Evolutionary conservation across 2,113 vertebrate genomes (phyloP).

Genomic region (Ceyx cyanopectus): DNA sequence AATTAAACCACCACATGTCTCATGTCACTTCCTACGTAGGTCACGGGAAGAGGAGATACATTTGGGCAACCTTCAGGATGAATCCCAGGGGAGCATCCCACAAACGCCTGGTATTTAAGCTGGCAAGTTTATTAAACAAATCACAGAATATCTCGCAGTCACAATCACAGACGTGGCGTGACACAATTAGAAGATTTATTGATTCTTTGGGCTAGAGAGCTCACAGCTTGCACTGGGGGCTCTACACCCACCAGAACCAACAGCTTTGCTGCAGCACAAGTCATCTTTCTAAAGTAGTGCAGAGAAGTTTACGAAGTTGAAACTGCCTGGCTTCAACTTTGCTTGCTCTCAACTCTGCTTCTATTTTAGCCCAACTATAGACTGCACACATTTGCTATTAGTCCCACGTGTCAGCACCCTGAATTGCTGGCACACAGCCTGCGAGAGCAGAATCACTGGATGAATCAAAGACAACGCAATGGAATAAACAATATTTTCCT

Average conservation of each 20-base stretch:
- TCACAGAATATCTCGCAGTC: constrained; percentile 64
- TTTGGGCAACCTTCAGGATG: constrained; percentile 63
- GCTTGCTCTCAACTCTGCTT: constrained; percentile 69
- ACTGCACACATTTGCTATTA: constrained; percentile 62
- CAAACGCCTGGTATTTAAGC: constrained; percentile 75
- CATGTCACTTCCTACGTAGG: constrained; percentile 72
- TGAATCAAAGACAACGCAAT: not conserved
- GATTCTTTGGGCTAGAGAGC: constrained; percentile 77
- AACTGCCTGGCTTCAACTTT: constrained; percentile 70
- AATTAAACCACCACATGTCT: constrained; percentile 71
- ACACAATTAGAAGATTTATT: constrained; percentile 82
- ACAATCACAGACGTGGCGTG: constrained; percentile 71
- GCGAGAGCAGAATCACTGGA: constrained; percentile 15
- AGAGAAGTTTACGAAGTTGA: constrained; percentile 57
- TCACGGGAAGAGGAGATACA: constrained; percentile 66
- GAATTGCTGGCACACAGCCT: constrained; percentile 32
- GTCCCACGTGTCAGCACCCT: constrained; percentile 42
- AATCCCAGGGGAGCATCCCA: constrained; percentile 69
- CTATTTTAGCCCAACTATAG: constrained; percentile 64
- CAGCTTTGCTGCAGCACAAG: constrained; percentile 70
- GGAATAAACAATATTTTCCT: constrained; percentile 44
- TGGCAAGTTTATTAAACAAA: constrained; percentile 76
- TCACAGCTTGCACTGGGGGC: constrained; percentile 74
- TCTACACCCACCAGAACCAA: constrained; percentile 67
- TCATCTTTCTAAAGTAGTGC: constrained; percentile 53